Percentiles rank a stretch among this genome's conserved stretches.
phyloP scores from a whole-genome alignment of 2,888 invertebrate genomes.

The Stenchaetothrips biformis region DNA sequence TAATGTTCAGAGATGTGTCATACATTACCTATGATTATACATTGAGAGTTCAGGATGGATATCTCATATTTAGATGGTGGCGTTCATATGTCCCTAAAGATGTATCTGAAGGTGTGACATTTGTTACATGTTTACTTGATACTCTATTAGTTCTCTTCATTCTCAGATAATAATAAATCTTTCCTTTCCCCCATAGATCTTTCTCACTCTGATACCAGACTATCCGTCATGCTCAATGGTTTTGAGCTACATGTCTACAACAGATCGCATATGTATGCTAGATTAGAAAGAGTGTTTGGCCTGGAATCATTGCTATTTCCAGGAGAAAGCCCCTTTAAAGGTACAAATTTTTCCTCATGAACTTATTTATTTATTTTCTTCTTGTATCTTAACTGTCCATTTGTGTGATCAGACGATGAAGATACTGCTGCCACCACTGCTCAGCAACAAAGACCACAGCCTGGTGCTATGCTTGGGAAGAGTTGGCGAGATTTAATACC shows the following conservation, averaged over 20 bases:
- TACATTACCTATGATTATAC: slow-evolving; percentile 93
- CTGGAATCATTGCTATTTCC: slow-evolving; percentile 69
- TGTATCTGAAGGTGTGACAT: slow-evolving; percentile 76
- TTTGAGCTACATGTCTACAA: slow-evolving; percentile 95
- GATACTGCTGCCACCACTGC: background rate
- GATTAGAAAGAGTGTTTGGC: slow-evolving; percentile 82
- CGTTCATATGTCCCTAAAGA: slow-evolving; percentile 90
- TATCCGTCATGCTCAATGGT: slow-evolving; percentile 87
- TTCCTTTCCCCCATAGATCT: slow-evolving; percentile 61
- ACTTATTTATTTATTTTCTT: background rate
- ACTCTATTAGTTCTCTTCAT: slow-evolving; percentile 30
- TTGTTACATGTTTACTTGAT: slow-evolving; percentile 13
- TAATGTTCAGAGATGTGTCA: slow-evolving; percentile 95
- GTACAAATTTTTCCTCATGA: slow-evolving; percentile 26
- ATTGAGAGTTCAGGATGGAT: slow-evolving; percentile 90
- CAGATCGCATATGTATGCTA: slow-evolving; percentile 78
- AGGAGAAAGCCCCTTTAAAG: slow-evolving; percentile 42
- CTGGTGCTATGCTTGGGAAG: slow-evolving; percentile 77
- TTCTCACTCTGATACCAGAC: slow-evolving; percentile 88
- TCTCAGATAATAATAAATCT: slow-evolving; percentile 35
- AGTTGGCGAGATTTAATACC: slow-evolving; percentile 96
- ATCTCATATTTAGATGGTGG: slow-evolving; percentile 98
- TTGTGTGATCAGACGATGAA: background rate
- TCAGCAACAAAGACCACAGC: slow-evolving; percentile 35
- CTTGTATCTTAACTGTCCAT: background rate